Base-by-base conservation (phyloP, 2,797 vertebrate species). In the Pantherophis vulpinus region DNA sequence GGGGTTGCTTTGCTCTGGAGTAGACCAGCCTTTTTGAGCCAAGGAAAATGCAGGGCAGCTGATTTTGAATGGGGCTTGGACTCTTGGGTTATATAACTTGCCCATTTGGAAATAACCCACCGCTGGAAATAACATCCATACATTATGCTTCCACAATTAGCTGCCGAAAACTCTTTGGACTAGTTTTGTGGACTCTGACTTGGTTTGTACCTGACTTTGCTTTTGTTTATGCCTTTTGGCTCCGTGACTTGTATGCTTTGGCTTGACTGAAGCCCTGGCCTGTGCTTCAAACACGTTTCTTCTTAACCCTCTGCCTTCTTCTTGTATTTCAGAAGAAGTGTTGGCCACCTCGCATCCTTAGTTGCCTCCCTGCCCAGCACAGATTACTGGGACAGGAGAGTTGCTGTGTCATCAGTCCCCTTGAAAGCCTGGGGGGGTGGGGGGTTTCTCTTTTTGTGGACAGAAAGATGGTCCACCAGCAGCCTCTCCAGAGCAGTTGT, bases 171-270 rank as follows among this genome's bases (percentile, higher is more conserved):
- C 3, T 83, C 74, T 83, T 83, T 83, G 74, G 74, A 83, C 74
- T 4, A 23, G 37, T 12, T 83, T 42, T 25, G 37, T 1, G 20
- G 74, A 12, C 74, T 47, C 74, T 83, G 74, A 83, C 74, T 83
- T 83, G 37, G 20, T 83, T 47, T 25, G 3, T 83, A 83, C 74
- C 74, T 83, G 74, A 47, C 74, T 83, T 83, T 83, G 74, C 74
- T 83, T 47, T 83, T 47, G 74, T 83, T 83, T 83, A 83, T 83
- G 74, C 74, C 74, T 83, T 83, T 83, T 83, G 74, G 74, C 74
- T 83, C 74, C 2, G 20, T 2, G 74, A 25, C 74, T 25, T 83
- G 74, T 83, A 25, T 83, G 37, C 74, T 25, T 83, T 83, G 74
- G 74, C 74, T 23, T 11, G 20, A 12, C 74, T 25, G 37, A 47